These are phyloP conservation scores for Drosophila ficusphila DNA, from an alignment of 1,140 invertebrate species.

Conservation along the genomic window DNA sequence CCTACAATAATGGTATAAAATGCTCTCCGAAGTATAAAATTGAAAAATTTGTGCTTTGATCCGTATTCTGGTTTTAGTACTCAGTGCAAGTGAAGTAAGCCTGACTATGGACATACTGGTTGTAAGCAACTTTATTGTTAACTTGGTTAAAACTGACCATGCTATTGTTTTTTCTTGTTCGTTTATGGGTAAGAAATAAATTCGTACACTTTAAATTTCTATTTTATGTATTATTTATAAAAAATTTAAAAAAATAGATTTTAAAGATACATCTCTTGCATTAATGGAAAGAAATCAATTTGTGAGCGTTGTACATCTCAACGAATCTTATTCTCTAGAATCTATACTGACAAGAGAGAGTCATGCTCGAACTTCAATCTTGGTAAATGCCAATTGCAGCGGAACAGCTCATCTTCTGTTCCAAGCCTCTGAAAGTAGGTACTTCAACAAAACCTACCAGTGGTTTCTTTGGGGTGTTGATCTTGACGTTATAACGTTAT, in stretches of 20 bases:
- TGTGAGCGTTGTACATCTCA: constrained; percentile 40
- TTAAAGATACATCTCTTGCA: constrained; percentile 13
- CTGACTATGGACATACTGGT: constrained; percentile 43
- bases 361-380: constrained; percentile 49
- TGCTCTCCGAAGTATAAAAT: neutral
- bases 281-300: constrained; percentile 58
- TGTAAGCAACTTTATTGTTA: constrained; percentile 32
- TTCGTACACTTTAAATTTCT: neutral
- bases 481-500: constrained; percentile 28
- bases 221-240: too few relatives aligned
- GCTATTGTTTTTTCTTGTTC: constrained; percentile 56
- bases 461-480: constrained; percentile 63
- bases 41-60: too few relatives aligned
- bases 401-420: constrained; percentile 25
- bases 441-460: constrained; percentile 75
- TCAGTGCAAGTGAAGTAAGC: neutral
- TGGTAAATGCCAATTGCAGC: constrained; percentile 52
- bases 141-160: constrained; percentile 44
- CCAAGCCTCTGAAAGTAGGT: constrained; percentile 46
- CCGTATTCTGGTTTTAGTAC: constrained; percentile 6
- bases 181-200: constrained; percentile 25
- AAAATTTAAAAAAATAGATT: neutral
- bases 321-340: constrained; percentile 19
- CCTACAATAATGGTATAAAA: constrained; percentile 17
- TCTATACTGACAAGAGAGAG: constrained; percentile 42